phyloP scores from a whole-genome alignment of 1,140 invertebrate species.

The Liolophura sinensis region DNA sequence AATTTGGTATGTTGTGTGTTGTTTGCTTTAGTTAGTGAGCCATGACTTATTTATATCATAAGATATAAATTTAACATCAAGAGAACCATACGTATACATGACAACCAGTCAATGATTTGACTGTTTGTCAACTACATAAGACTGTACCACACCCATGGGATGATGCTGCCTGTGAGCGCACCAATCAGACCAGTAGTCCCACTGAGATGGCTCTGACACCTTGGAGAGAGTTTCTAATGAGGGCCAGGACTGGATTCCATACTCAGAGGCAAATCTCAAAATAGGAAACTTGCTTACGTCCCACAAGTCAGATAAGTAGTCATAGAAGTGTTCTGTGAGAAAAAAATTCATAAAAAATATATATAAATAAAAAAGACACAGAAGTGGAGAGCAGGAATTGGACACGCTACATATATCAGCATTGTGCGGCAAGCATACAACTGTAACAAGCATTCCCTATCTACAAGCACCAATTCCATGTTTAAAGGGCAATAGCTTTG shows the following conservation, averaged over 20 bases:
- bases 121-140: background rate
- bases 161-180: conserved; percentile 44
- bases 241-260: conserved; percentile 82
- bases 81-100: no score
- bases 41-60: no score
- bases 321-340: conserved; percentile 84
- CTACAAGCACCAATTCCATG: no score
- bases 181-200: conserved; percentile 31
- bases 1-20: no score
- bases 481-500: no score
- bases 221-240: conserved; percentile 33
- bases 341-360: conserved; percentile 2
- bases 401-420: no score
- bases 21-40: no score
- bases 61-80: no score
- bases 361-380: no score
- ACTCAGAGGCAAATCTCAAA: conserved; percentile 91
- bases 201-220: conserved; percentile 25
- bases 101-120: background rate
- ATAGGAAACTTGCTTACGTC: conserved; percentile 73
- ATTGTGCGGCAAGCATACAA: no score
- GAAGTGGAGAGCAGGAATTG: background rate
- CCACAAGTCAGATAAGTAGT: conserved; percentile 84
- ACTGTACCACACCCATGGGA: conserved; percentile 19
- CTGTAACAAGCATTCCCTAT: no score